phyloP scores from a whole-genome alignment of 1,140 invertebrate genomes.

The Apis dorsata region DNA sequence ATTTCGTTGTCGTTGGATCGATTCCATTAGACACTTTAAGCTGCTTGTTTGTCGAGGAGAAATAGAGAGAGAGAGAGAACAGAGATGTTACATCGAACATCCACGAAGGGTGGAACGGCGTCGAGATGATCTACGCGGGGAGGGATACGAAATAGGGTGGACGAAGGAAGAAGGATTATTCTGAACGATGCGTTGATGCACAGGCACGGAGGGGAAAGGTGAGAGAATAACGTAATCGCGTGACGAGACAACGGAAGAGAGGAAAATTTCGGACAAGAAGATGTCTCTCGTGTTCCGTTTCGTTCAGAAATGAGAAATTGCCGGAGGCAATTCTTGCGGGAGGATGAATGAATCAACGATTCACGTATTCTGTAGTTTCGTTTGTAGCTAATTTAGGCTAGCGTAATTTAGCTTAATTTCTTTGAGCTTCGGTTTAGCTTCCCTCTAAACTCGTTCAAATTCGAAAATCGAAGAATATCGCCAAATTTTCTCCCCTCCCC shows the following conservation, averaged over 20 bases:
- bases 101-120: conserved; percentile 21
- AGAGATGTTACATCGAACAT: conserved; percentile 68
- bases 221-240: conserved; percentile 40
- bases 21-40: conserved; percentile 70
- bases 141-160: background rate
- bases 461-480: background rate
- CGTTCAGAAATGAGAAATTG: conserved; percentile 42
- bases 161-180: conserved; percentile 15
- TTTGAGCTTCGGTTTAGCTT: background rate
- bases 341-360: conserved; percentile 32
- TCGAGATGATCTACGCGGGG: conserved; percentile 13
- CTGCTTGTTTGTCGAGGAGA: conserved; percentile 61
- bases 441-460: background rate
- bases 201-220: conserved; percentile 18
- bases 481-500: background rate
- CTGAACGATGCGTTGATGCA: conserved; percentile 41
- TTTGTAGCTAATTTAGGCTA: conserved; percentile 19
- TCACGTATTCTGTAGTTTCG: background rate
- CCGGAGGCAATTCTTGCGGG: background rate
- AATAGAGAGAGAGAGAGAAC: conserved; percentile 43
- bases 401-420: background rate
- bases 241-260: conserved; percentile 29
- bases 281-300: background rate
- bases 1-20: conserved; percentile 67
- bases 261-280: conserved; percentile 28